Evolutionary conservation across 2,888 invertebrate genomes (phyloP).

Genomic region (Agrochola lota): DNA sequence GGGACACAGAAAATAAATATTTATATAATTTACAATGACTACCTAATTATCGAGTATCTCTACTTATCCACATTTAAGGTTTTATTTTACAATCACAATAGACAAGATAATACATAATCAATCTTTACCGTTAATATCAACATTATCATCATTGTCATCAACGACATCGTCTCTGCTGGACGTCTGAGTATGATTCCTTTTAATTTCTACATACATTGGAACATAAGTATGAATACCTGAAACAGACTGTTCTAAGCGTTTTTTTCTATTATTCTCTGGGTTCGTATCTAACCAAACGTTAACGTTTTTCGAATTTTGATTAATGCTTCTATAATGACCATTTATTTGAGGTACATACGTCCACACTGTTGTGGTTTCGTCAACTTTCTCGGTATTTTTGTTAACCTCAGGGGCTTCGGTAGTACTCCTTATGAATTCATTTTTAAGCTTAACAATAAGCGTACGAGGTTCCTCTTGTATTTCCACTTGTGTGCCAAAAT

Average conservation of each 20-base stretch:
- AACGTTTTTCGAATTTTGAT: slow-evolving; percentile 74
- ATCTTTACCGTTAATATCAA: slow-evolving; percentile 16
- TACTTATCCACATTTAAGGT: slow-evolving; percentile 20
- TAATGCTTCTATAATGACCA: slow-evolving; percentile 84
- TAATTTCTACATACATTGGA: slow-evolving; percentile 84
- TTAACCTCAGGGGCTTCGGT: slow-evolving; percentile 27
- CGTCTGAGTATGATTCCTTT: slow-evolving; percentile 77
- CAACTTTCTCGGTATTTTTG: slow-evolving; percentile 55
- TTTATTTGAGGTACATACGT: slow-evolving; percentile 86
- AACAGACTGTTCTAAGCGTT: slow-evolving; percentile 77
- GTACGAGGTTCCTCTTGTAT: slow-evolving; percentile 68
- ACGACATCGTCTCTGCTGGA: slow-evolving; percentile 40
- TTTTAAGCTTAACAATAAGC: slow-evolving; percentile 77
- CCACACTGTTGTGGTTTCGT: slow-evolving; percentile 68
- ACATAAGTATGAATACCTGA: slow-evolving; percentile 76
- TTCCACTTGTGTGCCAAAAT: slow-evolving; percentile 43
- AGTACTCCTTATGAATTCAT: slow-evolving; percentile 70
- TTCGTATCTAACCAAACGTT: slow-evolving; percentile 70
- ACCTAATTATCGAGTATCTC: slow-evolving; percentile 31
- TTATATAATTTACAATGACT: slow-evolving; percentile 48
- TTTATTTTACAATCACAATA: slow-evolving; percentile 55
- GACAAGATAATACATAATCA: slow-evolving; percentile 47
- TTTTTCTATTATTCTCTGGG: slow-evolving; percentile 79
- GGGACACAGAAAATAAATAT: slow-evolving; percentile 67
- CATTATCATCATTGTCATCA: slow-evolving; percentile 15